phyloP scores from a whole-genome alignment of 2,113 vertebrate species.

The Boleophthalmus pectinirostris region DNA sequence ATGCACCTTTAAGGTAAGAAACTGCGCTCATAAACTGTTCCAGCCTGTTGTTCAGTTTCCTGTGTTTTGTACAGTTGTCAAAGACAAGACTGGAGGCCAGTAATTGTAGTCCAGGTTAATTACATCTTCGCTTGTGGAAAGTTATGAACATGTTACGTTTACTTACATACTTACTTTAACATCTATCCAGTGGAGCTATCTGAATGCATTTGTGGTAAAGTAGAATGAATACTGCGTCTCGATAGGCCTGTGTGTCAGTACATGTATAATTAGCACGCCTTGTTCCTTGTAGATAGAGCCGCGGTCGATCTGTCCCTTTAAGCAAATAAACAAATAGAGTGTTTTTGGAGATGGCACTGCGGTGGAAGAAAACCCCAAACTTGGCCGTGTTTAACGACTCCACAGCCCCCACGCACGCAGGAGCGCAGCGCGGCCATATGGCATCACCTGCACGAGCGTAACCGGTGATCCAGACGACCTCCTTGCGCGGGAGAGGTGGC shows the following conservation, averaged over 20 bases:
- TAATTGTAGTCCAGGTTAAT: no score
- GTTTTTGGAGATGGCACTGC: neutral
- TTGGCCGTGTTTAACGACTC: constrained; percentile 40
- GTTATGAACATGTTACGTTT: no score
- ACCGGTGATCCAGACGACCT: constrained; percentile 58
- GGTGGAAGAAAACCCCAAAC: constrained; percentile 12
- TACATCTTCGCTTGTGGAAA: no score
- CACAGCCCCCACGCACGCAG: constrained; percentile 40
- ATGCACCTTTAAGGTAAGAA: neutral
- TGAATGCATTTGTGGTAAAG: no score
- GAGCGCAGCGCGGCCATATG: constrained; percentile 42
- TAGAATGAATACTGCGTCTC: neutral
- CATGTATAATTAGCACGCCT: neutral
- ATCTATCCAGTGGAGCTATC: no score
- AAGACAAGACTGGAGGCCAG: neutral
- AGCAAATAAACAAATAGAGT: constrained; percentile 1
- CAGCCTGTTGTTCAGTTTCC: neutral
- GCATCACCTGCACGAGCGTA: constrained; percentile 55
- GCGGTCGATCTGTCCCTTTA: neutral
- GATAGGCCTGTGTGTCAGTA: neutral
- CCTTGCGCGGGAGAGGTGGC: constrained; percentile 38
- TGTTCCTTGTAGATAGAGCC: neutral
- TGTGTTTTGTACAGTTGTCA: neutral
- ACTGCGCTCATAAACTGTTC: neutral
- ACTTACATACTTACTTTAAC: no score